phyloP scores from a whole-genome alignment of 2,113 vertebrate species.

The Catharus bicknelli region DNA sequence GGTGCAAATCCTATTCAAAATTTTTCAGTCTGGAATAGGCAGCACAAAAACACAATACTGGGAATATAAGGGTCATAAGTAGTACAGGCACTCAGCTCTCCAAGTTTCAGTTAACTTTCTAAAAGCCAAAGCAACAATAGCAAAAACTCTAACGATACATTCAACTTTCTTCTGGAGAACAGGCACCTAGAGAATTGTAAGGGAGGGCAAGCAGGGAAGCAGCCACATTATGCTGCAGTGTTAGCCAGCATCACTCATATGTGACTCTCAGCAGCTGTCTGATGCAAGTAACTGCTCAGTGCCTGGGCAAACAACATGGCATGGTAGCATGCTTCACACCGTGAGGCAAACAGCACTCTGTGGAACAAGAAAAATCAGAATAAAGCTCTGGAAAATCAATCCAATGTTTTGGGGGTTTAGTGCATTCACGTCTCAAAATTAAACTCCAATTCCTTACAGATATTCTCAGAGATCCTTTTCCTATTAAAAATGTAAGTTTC shows the following conservation, averaged over 20 bases:
- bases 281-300: constrained; percentile 22
- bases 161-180: constrained; percentile 13
- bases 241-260: constrained; percentile 19
- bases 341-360: neutral
- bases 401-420: neutral
- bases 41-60: neutral
- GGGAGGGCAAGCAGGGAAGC: neutral
- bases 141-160: neutral
- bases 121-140: constrained; percentile 31
- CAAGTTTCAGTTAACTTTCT: constrained; percentile 31
- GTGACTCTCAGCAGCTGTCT: constrained; percentile 39
- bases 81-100: neutral
- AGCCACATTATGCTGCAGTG: neutral
- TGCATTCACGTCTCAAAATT: neutral
- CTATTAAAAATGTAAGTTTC: neutral
- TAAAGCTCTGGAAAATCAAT: constrained; percentile 1
- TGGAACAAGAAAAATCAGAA: neutral
- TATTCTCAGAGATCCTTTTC: neutral
- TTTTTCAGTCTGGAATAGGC: neutral
- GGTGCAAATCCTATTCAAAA: neutral
- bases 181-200: neutral
- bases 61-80: neutral
- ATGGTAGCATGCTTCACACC: constrained; percentile 8
- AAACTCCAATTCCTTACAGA: neutral
- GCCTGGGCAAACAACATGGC: constrained; percentile 27